phyloP scores from a whole-genome alignment of 2,888 invertebrate species.

The Ecliptopera silaceata region DNA sequence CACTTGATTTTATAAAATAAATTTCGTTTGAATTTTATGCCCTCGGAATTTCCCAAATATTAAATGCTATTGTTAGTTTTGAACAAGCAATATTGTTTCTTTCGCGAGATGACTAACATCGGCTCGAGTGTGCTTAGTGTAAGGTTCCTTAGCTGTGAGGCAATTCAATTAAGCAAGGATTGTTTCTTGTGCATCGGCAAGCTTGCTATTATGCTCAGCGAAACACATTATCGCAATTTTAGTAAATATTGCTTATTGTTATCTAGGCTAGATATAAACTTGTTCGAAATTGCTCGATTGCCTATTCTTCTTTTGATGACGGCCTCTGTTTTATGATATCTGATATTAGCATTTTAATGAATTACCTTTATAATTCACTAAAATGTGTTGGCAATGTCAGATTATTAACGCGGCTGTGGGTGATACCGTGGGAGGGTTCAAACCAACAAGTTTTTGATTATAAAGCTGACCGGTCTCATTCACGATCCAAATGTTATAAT shows the following conservation, averaged over 20 bases:
- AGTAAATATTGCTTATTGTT: conserved; percentile 33
- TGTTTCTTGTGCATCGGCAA: conserved; percentile 44
- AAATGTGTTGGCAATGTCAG: conserved; percentile 22
- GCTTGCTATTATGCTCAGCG: conserved; percentile 37
- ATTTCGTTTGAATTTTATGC: conserved; percentile 21
- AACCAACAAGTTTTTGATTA: conserved; percentile 24
- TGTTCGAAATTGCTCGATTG: conserved; percentile 10
- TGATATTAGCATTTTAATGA: conserved; percentile 15
- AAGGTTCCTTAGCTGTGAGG: conserved; percentile 39
- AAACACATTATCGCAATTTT: conserved; percentile 34
- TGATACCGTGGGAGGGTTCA: conserved; percentile 28
- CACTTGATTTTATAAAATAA: conserved; percentile 17
- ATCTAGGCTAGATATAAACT: conserved; percentile 2
- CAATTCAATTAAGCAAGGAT: conserved; percentile 54
- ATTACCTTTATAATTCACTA: conserved; percentile 10
- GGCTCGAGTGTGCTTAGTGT: conserved; percentile 17
- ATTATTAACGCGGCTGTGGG: conserved; percentile 15
- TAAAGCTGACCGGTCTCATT: conserved; percentile 26
- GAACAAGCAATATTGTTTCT: conserved; percentile 35
- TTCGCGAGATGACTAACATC: conserved; percentile 47
- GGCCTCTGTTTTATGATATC: conserved; percentile 2
- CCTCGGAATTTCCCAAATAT: conserved; percentile 45
- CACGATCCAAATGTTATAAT: conserved; percentile 32
- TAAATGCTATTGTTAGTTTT: conserved; percentile 34
- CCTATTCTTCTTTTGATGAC: conserved; percentile 11